Conservation (phyloP, 92 coral and sea anemone species). For the Zoanthus sociatus region DNA sequence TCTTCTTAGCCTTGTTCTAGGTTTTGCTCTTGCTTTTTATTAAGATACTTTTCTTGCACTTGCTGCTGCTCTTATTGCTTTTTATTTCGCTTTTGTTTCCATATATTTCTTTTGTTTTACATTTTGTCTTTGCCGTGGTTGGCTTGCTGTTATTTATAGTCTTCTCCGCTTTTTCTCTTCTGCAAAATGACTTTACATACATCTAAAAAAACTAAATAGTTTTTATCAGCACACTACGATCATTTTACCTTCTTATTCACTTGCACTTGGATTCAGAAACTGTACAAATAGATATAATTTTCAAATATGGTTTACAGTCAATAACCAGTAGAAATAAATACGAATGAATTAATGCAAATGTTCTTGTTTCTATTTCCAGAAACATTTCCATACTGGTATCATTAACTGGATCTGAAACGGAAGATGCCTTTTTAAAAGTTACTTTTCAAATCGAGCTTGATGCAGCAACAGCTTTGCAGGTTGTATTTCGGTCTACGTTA, state of each 20-base stretch:
- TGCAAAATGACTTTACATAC: not conserved
- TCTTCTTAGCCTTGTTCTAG: not conserved
- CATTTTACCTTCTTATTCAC: too few species aligned
- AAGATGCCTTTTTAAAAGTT: slow-evolving; percentile 65
- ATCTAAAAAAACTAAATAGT: too few species aligned
- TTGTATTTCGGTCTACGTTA: slow-evolving; percentile 17
- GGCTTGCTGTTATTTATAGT: not conserved
- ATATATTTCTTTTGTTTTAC: too few species aligned
- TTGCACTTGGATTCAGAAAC: not conserved
- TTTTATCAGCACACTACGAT: too few species aligned
- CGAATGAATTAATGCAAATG: not conserved
- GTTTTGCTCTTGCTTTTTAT: too few species aligned
- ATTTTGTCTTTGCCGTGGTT: not conserved
- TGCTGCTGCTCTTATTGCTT: too few species aligned
- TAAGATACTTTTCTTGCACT: too few species aligned
- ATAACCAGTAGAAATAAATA: not conserved
- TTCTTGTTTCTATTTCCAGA: slow-evolving; percentile 32
- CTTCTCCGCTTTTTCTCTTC: not conserved
- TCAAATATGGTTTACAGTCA: not conserved
- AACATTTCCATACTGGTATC: slow-evolving; percentile 54
- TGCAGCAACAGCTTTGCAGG: slow-evolving; percentile 71
- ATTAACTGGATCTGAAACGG: slow-evolving; percentile 64
- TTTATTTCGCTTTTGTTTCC: too few species aligned
- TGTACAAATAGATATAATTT: not conserved
- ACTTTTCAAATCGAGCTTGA: slow-evolving; percentile 68